phyloP scores from a whole-genome alignment of 2,113 vertebrate species.

The Aythya baeri region DNA sequence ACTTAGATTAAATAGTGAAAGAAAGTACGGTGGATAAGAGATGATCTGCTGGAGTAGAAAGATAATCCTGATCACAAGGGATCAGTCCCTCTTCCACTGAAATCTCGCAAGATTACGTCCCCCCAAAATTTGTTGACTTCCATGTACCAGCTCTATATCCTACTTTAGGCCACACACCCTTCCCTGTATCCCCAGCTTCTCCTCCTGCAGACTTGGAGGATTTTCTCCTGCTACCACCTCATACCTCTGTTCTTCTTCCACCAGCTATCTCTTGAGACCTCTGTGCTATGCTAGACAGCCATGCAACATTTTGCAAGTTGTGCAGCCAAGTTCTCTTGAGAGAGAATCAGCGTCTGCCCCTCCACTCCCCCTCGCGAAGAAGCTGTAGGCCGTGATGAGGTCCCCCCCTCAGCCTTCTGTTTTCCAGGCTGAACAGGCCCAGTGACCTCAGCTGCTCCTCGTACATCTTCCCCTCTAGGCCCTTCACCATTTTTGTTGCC shows the following conservation, averaged over 20 bases:
- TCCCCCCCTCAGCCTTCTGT: too few species aligned
- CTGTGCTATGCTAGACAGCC: not conserved
- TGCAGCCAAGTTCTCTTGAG: not conserved
- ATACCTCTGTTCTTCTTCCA: not conserved
- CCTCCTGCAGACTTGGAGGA: not conserved
- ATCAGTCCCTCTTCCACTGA: not conserved
- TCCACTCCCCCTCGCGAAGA: too few species aligned
- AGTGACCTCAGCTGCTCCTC: too few species aligned
- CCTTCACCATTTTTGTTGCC: too few species aligned
- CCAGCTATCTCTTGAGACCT: not conserved
- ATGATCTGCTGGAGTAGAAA: not conserved
- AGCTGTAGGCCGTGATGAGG: too few species aligned
- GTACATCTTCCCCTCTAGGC: too few species aligned
- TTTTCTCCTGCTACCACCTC: not conserved
- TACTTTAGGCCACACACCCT: not conserved
- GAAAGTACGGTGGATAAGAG: not conserved
- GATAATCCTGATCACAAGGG: not conserved
- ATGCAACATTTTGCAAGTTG: not conserved
- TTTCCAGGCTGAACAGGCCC: too few species aligned
- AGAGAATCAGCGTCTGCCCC: not conserved
- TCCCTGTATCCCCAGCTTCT: not conserved
- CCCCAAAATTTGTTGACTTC: not conserved
- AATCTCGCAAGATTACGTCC: not conserved
- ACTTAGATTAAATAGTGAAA: not conserved
- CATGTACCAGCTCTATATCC: not conserved